These are phyloP conservation scores for Wiebesia pumilae DNA, from an alignment of 1,140 invertebrate genomes.

Conservation along the genomic window DNA sequence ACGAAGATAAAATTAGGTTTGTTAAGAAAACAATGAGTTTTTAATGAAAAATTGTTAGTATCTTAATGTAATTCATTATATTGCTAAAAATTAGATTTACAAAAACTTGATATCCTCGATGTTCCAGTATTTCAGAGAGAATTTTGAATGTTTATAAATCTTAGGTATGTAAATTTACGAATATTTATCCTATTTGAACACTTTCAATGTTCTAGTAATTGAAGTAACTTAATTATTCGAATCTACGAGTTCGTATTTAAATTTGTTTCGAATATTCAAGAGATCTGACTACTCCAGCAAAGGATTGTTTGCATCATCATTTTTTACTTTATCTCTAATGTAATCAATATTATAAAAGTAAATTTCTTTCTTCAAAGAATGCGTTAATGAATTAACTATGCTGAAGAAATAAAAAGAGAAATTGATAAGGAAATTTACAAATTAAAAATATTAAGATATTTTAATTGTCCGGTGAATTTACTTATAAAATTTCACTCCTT, in stretches of 20 bases:
- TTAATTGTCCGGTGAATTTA: too few relatives aligned
- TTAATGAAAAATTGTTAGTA: not conserved
- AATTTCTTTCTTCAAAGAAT: not conserved
- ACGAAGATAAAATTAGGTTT: not conserved
- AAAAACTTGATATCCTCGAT: not conserved
- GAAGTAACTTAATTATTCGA: slow-evolving; percentile 42
- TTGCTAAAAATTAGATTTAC: not conserved
- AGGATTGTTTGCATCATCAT: not conserved
- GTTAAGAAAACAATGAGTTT: not conserved
- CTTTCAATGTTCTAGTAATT: slow-evolving; percentile 35
- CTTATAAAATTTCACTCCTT: too few relatives aligned
- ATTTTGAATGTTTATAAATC: not conserved
- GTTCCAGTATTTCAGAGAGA: not conserved
- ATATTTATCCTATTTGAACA: slow-evolving; percentile 26
- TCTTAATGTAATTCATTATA: not conserved
- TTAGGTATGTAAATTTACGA: slow-evolving; percentile 29
- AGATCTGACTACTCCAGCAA: not conserved
- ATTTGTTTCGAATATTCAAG: slow-evolving; percentile 31
- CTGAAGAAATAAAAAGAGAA: too few relatives aligned
- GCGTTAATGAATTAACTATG: too few relatives aligned
- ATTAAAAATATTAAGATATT: too few relatives aligned
- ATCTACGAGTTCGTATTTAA: slow-evolving; percentile 1
- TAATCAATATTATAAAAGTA: not conserved
- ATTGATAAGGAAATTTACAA: too few relatives aligned
- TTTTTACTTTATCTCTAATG: not conserved